These are phyloP conservation scores for Heliconius hewitsoni DNA, from an alignment of 1,140 invertebrate genomes.

Conservation along the genomic window DNA sequence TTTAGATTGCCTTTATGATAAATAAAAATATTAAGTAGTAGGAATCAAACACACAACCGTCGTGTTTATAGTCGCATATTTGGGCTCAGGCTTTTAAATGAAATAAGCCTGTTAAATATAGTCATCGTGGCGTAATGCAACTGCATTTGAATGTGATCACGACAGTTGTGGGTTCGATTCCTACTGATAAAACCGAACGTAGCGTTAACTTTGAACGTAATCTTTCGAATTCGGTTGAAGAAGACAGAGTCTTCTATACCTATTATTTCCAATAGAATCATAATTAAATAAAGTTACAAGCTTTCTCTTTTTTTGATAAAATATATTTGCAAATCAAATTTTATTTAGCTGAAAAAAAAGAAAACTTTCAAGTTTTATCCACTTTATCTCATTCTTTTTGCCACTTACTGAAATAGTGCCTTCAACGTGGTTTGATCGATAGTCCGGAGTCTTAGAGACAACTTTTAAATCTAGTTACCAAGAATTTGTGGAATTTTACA, in stretches of 20 bases:
- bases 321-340: background rate
- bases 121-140: too few species aligned
- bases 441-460: background rate
- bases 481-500: background rate
- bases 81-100: too few species aligned
- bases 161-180: too few species aligned
- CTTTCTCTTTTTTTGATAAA: background rate
- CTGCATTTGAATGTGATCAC: too few species aligned
- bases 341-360: background rate
- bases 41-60: too few species aligned
- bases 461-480: constrained; percentile 2
- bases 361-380: background rate
- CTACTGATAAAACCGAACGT: too few species aligned
- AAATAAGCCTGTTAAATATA: too few species aligned
- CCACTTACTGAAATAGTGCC: constrained; percentile 9
- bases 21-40: too few species aligned
- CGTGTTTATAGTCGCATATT: too few species aligned
- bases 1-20: too few species aligned
- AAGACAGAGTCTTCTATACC: background rate
- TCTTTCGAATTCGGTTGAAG: background rate
- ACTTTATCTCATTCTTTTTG: constrained; percentile 4
- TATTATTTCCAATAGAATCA: background rate
- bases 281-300: background rate
- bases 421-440: background rate
- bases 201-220: background rate